Percentiles rank a stretch among this genome's conserved stretches.
phyloP scores from a whole-genome alignment of 30 jellyfish, hydroid and myxozoan genomes.

The Clytia hemisphaerica region DNA sequence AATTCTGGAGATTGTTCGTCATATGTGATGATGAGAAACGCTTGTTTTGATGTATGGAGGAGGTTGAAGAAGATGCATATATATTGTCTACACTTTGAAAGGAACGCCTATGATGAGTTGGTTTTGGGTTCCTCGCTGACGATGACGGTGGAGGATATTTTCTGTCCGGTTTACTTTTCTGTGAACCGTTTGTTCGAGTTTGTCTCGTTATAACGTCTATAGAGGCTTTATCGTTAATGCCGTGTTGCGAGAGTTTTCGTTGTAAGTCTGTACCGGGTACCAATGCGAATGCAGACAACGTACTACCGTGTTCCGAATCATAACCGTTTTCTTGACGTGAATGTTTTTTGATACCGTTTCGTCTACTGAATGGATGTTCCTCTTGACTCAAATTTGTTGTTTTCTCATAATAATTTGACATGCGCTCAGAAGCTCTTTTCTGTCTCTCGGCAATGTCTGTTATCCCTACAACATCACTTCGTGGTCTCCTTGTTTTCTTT shows the following conservation, averaged over 20 bases:
- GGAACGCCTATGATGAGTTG: background rate
- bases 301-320: background rate
- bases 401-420: no score
- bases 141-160: slow-evolving; percentile 8
- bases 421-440: no score
- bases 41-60: no score
- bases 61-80: background rate
- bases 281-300: background rate
- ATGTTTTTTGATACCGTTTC: no score
- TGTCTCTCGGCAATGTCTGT: no score
- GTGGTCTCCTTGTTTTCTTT: no score
- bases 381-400: no score
- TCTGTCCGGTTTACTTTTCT: no score
- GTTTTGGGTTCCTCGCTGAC: background rate
- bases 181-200: no score
- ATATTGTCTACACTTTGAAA: slow-evolving; percentile 13
- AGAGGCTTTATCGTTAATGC: slow-evolving; percentile 11
- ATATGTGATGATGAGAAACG: no score
- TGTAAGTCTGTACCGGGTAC: slow-evolving; percentile 13
- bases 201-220: slow-evolving; percentile 1
- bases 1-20: background rate
- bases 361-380: no score
- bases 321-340: background rate
- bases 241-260: slow-evolving; percentile 1
- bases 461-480: no score